Evolutionary conservation across 2,888 invertebrate species (phyloP).

Genomic region (Litoditis marina): DNA sequence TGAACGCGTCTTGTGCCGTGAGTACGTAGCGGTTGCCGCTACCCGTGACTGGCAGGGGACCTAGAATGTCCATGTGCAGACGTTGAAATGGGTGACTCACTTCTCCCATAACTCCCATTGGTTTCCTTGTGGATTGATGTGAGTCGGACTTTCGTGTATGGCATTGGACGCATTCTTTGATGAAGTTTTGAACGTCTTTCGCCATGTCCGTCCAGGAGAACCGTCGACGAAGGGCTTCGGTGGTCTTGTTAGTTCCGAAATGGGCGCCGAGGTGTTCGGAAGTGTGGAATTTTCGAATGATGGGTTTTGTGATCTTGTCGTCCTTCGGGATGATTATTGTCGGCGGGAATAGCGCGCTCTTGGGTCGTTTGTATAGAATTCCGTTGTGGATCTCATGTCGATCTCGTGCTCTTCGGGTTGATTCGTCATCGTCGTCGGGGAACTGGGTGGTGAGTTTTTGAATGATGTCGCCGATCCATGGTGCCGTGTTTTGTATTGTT

Average conservation of each 20-base stretch:
- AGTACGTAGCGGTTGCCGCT: constrained; percentile 18
- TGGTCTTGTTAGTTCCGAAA: constrained; percentile 15
- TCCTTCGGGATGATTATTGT: constrained; percentile 16
- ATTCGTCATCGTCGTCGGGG: background rate
- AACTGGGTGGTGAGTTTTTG: background rate
- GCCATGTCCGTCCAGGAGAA: constrained; percentile 18
- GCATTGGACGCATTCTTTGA: constrained; percentile 14
- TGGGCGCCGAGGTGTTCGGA: constrained; percentile 12
- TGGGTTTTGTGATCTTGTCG: background rate
- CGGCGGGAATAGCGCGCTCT: background rate
- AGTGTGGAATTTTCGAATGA: constrained; percentile 16
- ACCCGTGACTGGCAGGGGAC: constrained; percentile 18
- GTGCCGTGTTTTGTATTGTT: too few relatives aligned
- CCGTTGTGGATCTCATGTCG: constrained; percentile 13
- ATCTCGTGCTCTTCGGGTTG: background rate
- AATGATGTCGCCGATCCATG: background rate
- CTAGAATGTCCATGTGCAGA: constrained; percentile 21
- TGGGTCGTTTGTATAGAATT: constrained; percentile 6
- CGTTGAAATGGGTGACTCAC: constrained; percentile 15
- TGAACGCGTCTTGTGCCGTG: constrained; percentile 11
- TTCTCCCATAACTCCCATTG: constrained; percentile 6
- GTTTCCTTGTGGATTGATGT: constrained; percentile 11
- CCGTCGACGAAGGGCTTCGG: background rate
- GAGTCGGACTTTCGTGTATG: constrained; percentile 10
- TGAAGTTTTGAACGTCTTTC: constrained; percentile 2